Base-by-base conservation (phyloP, 2,888 invertebrate species). In the Carpatolechia fugitivella region DNA sequence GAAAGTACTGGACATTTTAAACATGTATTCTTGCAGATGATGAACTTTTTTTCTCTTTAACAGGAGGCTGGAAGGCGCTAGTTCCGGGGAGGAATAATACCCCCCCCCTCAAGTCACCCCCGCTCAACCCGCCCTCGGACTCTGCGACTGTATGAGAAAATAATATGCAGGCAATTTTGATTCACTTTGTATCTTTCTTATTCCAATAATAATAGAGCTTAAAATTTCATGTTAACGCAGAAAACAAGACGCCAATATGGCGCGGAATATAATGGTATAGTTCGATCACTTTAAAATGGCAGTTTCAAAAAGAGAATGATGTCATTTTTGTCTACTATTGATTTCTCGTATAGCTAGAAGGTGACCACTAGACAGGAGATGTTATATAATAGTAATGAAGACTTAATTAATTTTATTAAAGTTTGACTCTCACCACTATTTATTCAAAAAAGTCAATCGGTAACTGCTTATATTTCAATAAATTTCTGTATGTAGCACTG, bases 361-460 rank as follows among this genome's bases (percentile, higher is more conserved):
- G 44, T 44, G 44, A 44, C 44, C 44, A 40, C 40, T 44, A 44
- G 44, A 44, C 44, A 44, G 44, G 44, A 44, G 44, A 10, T 20
- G 7, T 44, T 44, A 18, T 13, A 4, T 24, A n/a, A 40, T 16
- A 16, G 44, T 44, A 44, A 24, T 44, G 29, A 44, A 44, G 24
- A 44, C 44, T 44, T 44, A 24, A 8, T 11, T 44, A 20, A 18
- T 24, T 20, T 20, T 44, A 20, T 20, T n/a, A 44, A 24, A 13
- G 3, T 11, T n/a, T 29, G 6, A 20, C 44, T 11, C 44, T 29
- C 44, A 44, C 18, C 18, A 20, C 14, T 16, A 14, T 4, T n/a
- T 13, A 1, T 11, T 35, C 1, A 11, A 36, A 36, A 3, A 36
- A 36, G 14, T 6, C 1, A 36, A 6, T 6, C 1, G 13, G 13